Evolutionary conservation across 1,140 invertebrate genomes (phyloP).

Genomic region (Cherax quadricarinatus): DNA sequence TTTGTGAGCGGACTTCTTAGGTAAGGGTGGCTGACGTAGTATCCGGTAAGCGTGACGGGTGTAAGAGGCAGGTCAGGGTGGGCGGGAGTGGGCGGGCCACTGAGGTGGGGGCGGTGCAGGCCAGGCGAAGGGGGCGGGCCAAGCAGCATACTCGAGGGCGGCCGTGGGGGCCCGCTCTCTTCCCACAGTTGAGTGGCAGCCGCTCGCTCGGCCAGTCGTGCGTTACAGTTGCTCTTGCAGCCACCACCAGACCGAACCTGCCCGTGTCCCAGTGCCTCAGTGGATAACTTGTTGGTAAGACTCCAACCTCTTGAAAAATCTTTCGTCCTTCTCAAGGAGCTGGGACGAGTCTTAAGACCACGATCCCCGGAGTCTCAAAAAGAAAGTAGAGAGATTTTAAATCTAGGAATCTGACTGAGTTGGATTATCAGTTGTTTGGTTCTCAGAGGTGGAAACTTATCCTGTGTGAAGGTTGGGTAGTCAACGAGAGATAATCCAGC

Average conservation of each 20-base stretch:
- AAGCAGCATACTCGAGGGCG: slow-evolving; percentile 45
- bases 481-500: slow-evolving; percentile 39
- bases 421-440: not conserved
- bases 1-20: not conserved
- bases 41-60: slow-evolving; percentile 53
- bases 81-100: slow-evolving; percentile 37
- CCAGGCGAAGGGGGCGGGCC: slow-evolving; percentile 24
- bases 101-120: slow-evolving; percentile 38
- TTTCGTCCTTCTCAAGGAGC: slow-evolving; percentile 21
- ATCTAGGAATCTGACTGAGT: slow-evolving; percentile 1
- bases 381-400: not conserved
- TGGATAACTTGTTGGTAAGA: slow-evolving; percentile 52
- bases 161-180: slow-evolving; percentile 48
- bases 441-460: slow-evolving; percentile 21
- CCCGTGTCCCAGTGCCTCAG: slow-evolving; percentile 49
- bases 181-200: slow-evolving; percentile 69
- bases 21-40: slow-evolving; percentile 32
- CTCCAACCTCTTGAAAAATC: not conserved
- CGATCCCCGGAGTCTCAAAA: not conserved
- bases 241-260: slow-evolving; percentile 37
- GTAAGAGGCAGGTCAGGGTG: slow-evolving; percentile 33
- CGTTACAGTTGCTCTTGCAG: slow-evolving; percentile 67
- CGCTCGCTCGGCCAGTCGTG: slow-evolving; percentile 68
- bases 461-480: slow-evolving; percentile 37
- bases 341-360: not conserved